These are phyloP conservation scores for Acrobasis consociella DNA, from an alignment of 2,888 invertebrate species.

Conservation along the genomic window DNA sequence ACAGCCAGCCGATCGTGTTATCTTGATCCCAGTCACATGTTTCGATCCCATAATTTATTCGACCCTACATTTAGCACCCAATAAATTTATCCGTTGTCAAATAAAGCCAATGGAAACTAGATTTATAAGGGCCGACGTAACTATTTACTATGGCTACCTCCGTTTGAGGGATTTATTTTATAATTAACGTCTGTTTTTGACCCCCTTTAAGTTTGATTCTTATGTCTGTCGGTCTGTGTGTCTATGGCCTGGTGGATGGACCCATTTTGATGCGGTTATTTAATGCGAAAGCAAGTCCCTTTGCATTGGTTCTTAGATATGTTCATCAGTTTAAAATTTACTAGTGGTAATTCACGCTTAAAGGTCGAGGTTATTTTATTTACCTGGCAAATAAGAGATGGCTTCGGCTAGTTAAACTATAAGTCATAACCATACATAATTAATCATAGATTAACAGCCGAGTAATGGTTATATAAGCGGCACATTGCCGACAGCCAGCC, in stretches of 20 bases:
- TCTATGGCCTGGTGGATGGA: too few species aligned
- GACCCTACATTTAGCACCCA: constrained; percentile 62
- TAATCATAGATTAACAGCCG: neutral
- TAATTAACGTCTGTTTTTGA: constrained; percentile 16
- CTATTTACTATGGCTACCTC: constrained; percentile 39
- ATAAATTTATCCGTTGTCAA: constrained; percentile 71
- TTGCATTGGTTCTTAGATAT: too few species aligned
- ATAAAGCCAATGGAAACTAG: constrained; percentile 57
- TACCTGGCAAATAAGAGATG: too few species aligned
- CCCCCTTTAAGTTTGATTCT: too few species aligned
- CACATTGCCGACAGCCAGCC: constrained; percentile 15
- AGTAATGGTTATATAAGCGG: constrained; percentile 17
- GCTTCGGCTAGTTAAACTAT: too few species aligned
- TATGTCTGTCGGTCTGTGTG: too few species aligned
- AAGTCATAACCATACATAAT: too few species aligned
- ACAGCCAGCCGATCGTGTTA: constrained; percentile 30
- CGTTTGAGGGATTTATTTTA: constrained; percentile 14
- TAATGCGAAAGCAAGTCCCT: too few species aligned
- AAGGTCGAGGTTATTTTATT: too few species aligned
- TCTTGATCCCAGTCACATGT: constrained; percentile 45
- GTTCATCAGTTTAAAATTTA: too few species aligned
- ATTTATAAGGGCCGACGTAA: constrained; percentile 50
- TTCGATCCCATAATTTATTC: constrained; percentile 58
- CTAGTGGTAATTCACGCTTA: too few species aligned
- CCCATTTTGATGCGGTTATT: too few species aligned